A percentile compares a stretch with the other conserved stretches of the same genome.
These are phyloP conservation scores for Rambutsinella grinnellia DNA, from an alignment of 2,888 invertebrate species.

Conservation along the genomic window DNA sequence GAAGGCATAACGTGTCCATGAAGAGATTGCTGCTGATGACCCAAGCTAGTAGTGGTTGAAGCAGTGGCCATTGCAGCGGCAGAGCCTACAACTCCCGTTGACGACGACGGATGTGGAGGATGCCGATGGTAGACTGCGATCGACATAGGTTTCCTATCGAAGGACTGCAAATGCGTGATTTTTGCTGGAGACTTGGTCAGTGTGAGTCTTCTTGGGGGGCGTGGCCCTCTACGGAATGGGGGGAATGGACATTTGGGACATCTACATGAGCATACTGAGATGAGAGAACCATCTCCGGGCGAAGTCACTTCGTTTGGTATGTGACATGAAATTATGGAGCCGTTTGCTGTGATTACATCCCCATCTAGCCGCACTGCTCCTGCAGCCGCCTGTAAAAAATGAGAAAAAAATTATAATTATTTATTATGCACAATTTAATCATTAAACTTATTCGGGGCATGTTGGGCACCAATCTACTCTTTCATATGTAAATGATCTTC, in stretches of 20 bases:
- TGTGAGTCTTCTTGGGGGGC: constrained; percentile 64
- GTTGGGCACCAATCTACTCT: no score
- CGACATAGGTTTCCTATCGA: constrained; percentile 60
- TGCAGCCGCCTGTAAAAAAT: constrained; percentile 82
- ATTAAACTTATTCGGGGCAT: no score
- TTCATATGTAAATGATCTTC: no score
- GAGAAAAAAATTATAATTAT: constrained; percentile 1
- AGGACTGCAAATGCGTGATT: constrained; percentile 63
- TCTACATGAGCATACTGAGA: constrained; percentile 68
- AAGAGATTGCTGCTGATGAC: constrained; percentile 37
- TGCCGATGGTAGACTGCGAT: constrained; percentile 66
- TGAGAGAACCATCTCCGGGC: constrained; percentile 63
- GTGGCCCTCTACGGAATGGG: constrained; percentile 58
- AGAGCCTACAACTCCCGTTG: constrained; percentile 28
- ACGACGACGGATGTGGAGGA: constrained; percentile 53
- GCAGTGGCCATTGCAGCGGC: constrained; percentile 42
- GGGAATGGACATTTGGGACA: constrained; percentile 66
- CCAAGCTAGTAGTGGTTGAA: constrained; percentile 39
- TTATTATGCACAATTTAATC: no score
- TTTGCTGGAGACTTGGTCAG: constrained; percentile 66
- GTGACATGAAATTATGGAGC: constrained; percentile 81
- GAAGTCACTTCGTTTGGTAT: constrained; percentile 71
- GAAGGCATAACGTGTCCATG: constrained; percentile 65
- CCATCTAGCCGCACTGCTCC: constrained; percentile 96
- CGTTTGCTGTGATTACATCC: constrained; percentile 96